Evolutionary conservation across 35 echinoderm and acorn worm species (phyloP), one percentile per base, ranked within the genome.

Genomic region (Patiria miniata): DNA sequence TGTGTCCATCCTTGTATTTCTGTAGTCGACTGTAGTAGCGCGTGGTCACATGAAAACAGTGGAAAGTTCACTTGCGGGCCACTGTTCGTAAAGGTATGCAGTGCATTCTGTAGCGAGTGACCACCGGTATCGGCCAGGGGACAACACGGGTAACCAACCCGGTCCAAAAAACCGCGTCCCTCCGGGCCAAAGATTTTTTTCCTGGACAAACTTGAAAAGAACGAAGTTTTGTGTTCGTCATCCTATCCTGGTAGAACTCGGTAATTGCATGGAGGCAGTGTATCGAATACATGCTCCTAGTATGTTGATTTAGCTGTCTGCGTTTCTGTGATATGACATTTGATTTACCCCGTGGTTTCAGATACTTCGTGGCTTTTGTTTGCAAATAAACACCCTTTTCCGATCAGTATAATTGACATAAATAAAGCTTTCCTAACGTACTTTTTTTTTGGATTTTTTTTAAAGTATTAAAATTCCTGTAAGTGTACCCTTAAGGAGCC

Each of bases 191-290:
- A 30, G 65, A 10, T 23, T 34, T 61, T 19, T 61, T 10, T 30
- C 65, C 29, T 12, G 65, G 30, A 73, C 5, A 34, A 73, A 36
- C 19, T 30, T 34, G 21, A 23, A 73, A 22, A 10, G 34, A 73
- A 34, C 65, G 65, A 73, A 73, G 65, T 73, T 73, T 73, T 36
- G 65, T 9, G 21, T 28, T 73, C 29, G 65, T 73, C 65, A 73
- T 9, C 65, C 65, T 32, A 73, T 30, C 21, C 65, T 30, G 29
- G 65, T 14, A 73, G 26, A 73, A 7, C 23, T 32, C 7, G 26
- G 65, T 34, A 73, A 16, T 73, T 73, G 65, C 65, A 23, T 26
- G 60, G 65, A 32, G 65, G 65, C 65, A 30, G 34, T 73, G 65
- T 73, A 73, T 73, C 65, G 34, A 73, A 30, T 73, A 23, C 23